Conservation (phyloP, 2,797 vertebrate species). For the Phylloscopus collybita region DNA sequence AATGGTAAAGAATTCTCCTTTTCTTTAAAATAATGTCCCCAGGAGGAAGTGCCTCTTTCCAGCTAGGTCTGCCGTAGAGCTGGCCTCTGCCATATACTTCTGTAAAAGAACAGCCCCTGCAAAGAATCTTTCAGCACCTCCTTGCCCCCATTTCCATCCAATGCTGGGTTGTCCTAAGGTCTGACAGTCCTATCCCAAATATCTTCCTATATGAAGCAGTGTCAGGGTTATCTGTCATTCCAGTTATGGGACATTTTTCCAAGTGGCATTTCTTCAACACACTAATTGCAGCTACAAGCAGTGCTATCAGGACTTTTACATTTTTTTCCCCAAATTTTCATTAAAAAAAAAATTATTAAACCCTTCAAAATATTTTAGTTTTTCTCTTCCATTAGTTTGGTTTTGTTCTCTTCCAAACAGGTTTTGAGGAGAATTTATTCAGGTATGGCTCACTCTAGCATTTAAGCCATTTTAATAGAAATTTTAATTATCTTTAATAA, state of each 20-base stretch:
- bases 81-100: background rate
- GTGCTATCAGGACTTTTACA: background rate
- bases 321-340: accelerated
- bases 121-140: background rate
- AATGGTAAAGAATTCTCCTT: background rate
- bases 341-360: background rate
- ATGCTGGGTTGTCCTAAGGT: background rate
- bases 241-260: background rate
- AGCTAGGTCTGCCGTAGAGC: background rate
- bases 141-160: background rate
- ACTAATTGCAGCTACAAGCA: background rate
- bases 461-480: background rate
- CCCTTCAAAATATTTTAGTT: background rate
- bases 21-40: background rate
- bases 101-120: background rate
- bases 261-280: background rate
- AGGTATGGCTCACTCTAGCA: background rate
- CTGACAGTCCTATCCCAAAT: background rate
- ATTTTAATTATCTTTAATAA: background rate
- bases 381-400: background rate
- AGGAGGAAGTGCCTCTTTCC: background rate
- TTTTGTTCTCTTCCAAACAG: background rate
- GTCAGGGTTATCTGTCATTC: background rate
- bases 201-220: background rate
- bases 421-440: background rate